These are phyloP conservation scores for Campoplex nolae DNA, from an alignment of 2,888 invertebrate species.

Conservation along the genomic window DNA sequence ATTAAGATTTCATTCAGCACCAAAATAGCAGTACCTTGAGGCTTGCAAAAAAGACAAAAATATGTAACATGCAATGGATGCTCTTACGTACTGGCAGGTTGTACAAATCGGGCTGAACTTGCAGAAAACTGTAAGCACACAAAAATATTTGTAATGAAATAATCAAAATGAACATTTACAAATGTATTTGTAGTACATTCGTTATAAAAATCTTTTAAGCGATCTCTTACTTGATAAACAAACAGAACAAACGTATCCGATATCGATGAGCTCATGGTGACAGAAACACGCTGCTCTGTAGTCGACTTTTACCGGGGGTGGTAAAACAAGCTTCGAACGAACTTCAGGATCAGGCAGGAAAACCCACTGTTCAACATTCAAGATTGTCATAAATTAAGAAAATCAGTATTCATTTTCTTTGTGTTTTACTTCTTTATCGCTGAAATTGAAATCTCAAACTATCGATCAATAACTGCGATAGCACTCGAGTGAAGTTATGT, in stretches of 20 bases:
- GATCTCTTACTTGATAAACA: slow-evolving; percentile 94
- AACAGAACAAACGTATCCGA: slow-evolving; percentile 99
- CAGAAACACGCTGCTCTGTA: slow-evolving; percentile 99
- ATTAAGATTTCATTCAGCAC: neutral
- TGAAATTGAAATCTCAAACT: no score
- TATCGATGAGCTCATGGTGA: slow-evolving; percentile 96
- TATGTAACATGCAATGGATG: slow-evolving; percentile 1
- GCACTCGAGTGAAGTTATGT: no score
- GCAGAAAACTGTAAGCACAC: slow-evolving; percentile 92
- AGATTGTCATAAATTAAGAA: slow-evolving; percentile 34
- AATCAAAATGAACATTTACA: slow-evolving; percentile 33
- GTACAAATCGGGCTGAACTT: slow-evolving; percentile 99
- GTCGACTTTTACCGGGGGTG: slow-evolving; percentile 96
- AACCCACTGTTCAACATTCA: slow-evolving; percentile 89
- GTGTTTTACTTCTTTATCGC: no score
- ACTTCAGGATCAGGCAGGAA: slow-evolving; percentile 95
- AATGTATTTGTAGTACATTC: neutral
- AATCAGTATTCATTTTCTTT: neutral
- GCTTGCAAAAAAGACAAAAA: neutral
- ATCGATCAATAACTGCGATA: no score
- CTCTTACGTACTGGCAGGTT: slow-evolving; percentile 95
- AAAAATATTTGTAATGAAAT: slow-evolving; percentile 49
- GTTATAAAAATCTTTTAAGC: neutral
- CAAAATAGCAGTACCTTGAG: neutral
- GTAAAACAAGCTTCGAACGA: slow-evolving; percentile 93